Conservation (phyloP, 2,797 vertebrate genomes). For the Aulostomus chinensis region DNA sequence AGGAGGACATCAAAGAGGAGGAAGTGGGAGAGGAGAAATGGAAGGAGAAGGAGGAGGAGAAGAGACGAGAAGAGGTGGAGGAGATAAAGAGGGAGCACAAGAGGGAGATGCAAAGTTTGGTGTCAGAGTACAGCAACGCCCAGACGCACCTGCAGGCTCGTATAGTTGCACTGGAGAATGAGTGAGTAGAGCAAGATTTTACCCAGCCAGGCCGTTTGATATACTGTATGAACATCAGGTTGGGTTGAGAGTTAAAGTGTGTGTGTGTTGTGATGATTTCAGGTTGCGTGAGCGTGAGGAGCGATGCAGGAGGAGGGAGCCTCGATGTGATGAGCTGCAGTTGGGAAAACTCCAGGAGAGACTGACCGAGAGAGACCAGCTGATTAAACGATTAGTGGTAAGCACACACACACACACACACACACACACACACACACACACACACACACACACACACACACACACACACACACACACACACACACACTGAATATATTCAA, state of each 20-base stretch:
- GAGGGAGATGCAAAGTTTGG: slow-evolving; percentile 84
- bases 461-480: not conserved
- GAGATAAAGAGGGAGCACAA: slow-evolving; percentile 81
- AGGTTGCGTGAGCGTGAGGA: slow-evolving; percentile 90
- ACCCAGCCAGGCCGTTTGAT: not conserved
- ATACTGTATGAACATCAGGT: not conserved
- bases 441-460: no score
- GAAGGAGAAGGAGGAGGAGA: slow-evolving; percentile 62
- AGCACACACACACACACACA: slow-evolving; percentile 51
- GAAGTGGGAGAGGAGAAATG: slow-evolving; percentile 77
- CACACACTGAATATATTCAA: no score
- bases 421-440: not conserved
- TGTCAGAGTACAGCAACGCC: slow-evolving; percentile 86
- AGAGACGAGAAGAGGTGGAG: slow-evolving; percentile 79
- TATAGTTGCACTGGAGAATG: slow-evolving; percentile 88
- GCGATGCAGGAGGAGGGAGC: slow-evolving; percentile 82
- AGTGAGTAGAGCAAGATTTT: slow-evolving; percentile 70
- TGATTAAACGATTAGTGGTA: slow-evolving; percentile 90
- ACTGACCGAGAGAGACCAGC: slow-evolving; percentile 88
- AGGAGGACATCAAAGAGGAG: slow-evolving; percentile 69
- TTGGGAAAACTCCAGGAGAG: slow-evolving; percentile 88
- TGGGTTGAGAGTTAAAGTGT: slow-evolving; percentile 33
- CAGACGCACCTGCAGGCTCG: slow-evolving; percentile 87
- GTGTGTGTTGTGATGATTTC: slow-evolving; percentile 53
- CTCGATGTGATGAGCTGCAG: slow-evolving; percentile 86